Evolutionary conservation across 2,797 vertebrate species (phyloP), one percentile per base, ranked within the genome.

Genomic region (Leuciscus waleckii): DNA sequence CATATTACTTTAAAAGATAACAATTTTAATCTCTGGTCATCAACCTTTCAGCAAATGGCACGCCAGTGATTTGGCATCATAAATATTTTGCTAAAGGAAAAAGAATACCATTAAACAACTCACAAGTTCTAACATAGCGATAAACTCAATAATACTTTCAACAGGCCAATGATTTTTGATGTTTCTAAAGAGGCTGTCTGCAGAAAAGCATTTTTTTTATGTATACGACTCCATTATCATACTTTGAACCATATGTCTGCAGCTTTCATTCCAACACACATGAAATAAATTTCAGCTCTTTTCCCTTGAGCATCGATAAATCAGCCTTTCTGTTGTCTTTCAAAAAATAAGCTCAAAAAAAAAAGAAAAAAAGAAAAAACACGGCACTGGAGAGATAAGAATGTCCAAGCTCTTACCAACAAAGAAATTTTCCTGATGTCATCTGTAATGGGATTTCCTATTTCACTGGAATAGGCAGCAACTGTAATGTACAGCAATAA

Each of bases 391-490:
- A 35, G 43, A 69, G 65, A 69, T 81, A 67, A 80, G 41, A 67
- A 69, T 80, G 19, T 54, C 71, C 4, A 1, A n/a, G 32, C 46
- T 77, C 94, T 95, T 93, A 96, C 95, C 95, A 96, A 91, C 91
- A 92, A 21, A 86, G 91, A 92, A 88, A 96, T 92, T 90, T 90
- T 91, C 41, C 88, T 90, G 93, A 95, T 94, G 94, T 96, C 95
- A 95, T 96, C 94, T 88, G 95, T 95, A 90, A 96, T 94, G 85
- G 94, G 93, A 90, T 93, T 95, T 93, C 93, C 93, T 91, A 95
- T 93, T 92, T 90, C 94, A 93, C 91, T 93, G 88, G 94, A 93
- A 93, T 93, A 91, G 83, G 94, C 94, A 92, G 92, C 94, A 91
- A 96, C 92, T 82, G 93, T 93, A 90, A 95, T 94, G 90, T 92